Percentiles rank a stretch among this genome's conserved stretches.
These are phyloP conservation scores for Anastrepha obliqua DNA, from an alignment of 1,140 invertebrate species.

Conservation along the genomic window DNA sequence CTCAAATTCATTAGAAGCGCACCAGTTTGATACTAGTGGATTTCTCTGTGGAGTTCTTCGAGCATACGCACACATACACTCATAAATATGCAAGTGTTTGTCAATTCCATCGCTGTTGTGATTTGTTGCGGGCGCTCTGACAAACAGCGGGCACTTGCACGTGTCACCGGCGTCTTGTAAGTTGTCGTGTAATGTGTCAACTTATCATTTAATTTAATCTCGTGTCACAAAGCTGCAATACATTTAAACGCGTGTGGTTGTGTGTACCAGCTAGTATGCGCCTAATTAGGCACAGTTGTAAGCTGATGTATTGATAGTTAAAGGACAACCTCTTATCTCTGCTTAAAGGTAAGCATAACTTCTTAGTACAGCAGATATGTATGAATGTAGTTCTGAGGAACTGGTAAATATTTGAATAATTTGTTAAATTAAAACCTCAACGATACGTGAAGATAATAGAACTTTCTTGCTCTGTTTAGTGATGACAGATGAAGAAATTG, in stretches of 20 bases:
- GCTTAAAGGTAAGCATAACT: not conserved
- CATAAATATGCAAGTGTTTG: not conserved
- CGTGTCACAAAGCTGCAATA: not conserved
- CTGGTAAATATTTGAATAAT: too few species aligned
- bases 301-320: not conserved
- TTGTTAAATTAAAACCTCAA: too few species aligned
- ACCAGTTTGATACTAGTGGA: too few species aligned
- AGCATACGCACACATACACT: too few species aligned
- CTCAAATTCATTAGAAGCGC: too few species aligned
- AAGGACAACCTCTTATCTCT: not conserved
- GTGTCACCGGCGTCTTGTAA: slow-evolving; percentile 28
- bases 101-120: not conserved
- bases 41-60: too few species aligned
- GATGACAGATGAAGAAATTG: too few species aligned
- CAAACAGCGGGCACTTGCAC: not conserved
- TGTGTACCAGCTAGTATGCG: not conserved
- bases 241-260: not conserved
- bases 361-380: too few species aligned
- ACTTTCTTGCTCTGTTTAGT: too few species aligned
- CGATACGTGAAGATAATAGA: too few species aligned
- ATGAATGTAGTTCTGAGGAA: too few species aligned
- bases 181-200: slow-evolving; percentile 49
- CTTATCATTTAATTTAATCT: slow-evolving; percentile 52
- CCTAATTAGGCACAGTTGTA: slow-evolving; percentile 10
- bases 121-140: slow-evolving; percentile 13